Conservation (phyloP, 1,140 invertebrate genomes). For the Magallana ariakensis region DNA sequence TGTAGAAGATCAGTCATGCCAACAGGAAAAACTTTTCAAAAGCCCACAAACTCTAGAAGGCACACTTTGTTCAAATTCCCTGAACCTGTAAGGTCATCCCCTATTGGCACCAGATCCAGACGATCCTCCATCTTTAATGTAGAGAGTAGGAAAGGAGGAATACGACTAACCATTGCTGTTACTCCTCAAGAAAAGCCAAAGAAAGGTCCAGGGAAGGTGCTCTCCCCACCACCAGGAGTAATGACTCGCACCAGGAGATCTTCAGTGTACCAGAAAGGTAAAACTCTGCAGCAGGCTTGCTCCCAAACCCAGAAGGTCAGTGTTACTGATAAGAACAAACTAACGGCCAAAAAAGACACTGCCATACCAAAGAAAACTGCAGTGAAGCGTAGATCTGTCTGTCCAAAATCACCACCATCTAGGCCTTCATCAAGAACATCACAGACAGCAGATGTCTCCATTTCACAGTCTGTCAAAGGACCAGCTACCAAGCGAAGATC, state of each 20-base stretch:
- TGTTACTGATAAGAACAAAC: not conserved
- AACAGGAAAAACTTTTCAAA: constrained; percentile 21
- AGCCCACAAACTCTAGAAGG: not conserved
- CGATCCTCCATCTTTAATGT: constrained; percentile 54
- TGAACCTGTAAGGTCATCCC: constrained; percentile 38
- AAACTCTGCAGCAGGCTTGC: constrained; percentile 23
- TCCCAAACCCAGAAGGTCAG: not conserved
- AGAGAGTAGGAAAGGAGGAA: constrained; percentile 44
- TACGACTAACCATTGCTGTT: constrained; percentile 50
- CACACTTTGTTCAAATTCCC: constrained; percentile 38
- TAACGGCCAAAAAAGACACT: constrained; percentile 2
- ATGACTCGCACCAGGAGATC: constrained; percentile 41
- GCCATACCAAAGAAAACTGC: not conserved
- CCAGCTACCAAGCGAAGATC: not conserved
- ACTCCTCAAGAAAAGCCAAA: constrained; percentile 42
- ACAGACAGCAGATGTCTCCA: not conserved
- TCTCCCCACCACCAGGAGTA: constrained; percentile 4
- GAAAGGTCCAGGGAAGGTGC: not conserved
- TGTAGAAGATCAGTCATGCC: constrained; percentile 42
- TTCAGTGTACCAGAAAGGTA: constrained; percentile 51
- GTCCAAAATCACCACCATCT: constrained; percentile 1
- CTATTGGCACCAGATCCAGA: constrained; percentile 52
- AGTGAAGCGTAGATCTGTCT: not conserved
- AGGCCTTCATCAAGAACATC: not conserved
- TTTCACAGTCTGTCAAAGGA: not conserved